Evolutionary conservation across 2,113 vertebrate species (phyloP), one percentile per base, ranked within the genome.

Genomic region (Eurypyga helias): DNA sequence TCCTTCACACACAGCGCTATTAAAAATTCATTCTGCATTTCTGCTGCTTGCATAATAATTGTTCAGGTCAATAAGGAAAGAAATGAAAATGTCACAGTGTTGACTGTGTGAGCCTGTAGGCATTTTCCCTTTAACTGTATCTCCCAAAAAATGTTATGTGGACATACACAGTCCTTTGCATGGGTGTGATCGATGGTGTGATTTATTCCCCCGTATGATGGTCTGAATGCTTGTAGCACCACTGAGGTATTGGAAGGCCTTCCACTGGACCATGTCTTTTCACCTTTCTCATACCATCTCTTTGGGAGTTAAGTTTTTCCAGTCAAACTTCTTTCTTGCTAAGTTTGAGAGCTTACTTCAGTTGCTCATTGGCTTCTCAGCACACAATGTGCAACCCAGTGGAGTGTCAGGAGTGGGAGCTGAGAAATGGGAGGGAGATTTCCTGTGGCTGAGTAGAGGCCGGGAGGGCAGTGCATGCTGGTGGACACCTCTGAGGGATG

Each of bases 21-120:
- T 94, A 96, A 96, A 96, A 96, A 93, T 85, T 82, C 64, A 91
- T 83, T 85, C 70, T 79, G 78, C 52, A 23, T 93, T 96, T 95
- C 57, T 95, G 31, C 86, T 52, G 33, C 83, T 91, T 79, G 83
- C 85, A 87, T 94, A 92, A 57, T 92, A 94, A 79, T 89, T 75
- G 80, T 75, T 95, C 80, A 83, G 46, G 76, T 95, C 84, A 93
- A 48, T 91, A 89, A 93, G 72, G 31, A 78, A n/a, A 46, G 45
- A 92, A 65, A 41, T 13, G 70, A 57, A 91, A 45, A 72, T 89
- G 57, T 84, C 73, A 61, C 13, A 72, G 52, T 34, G 24, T 66
- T 82, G 29, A 45, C 60, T 64, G 46, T 36, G 21, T 52, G 48
- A 75, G 65, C 61, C 62, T 67, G 51, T 78, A 81, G 29, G 38